Evolutionary conservation across 2,113 vertebrate species (phyloP).

Genomic region (Otus sunia): DNA sequence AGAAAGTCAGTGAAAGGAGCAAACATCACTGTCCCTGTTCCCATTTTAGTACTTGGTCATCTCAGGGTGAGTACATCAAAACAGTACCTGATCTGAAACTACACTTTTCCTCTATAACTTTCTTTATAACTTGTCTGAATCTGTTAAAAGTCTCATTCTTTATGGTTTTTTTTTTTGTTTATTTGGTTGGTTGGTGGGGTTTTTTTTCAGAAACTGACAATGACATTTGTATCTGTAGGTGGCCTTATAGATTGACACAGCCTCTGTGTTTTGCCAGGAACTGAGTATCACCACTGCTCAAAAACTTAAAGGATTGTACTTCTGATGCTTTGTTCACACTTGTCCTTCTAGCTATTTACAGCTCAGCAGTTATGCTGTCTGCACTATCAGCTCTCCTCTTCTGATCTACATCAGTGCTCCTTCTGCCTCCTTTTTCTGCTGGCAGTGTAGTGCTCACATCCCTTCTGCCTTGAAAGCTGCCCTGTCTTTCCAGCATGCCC

Average conservation of each 20-base stretch:
- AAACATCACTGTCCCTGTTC: not conserved
- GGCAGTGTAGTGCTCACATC: not conserved
- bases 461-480: not conserved
- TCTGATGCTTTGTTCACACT: not conserved
- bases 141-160: not conserved
- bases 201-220: not conserved
- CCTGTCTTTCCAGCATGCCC: not conserved
- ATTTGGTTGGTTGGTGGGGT: not conserved
- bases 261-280: not conserved
- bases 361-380: not conserved
- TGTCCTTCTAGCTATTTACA: slow-evolving; percentile 38
- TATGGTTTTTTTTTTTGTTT: not conserved
- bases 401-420: not conserved
- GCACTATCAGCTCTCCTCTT: not conserved
- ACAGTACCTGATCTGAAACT: not conserved
- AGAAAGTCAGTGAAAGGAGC: not conserved
- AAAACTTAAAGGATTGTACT: not conserved
- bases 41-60: not conserved
- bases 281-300: not conserved
- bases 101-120: not conserved
- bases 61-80: not conserved
- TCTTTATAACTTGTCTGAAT: not conserved
- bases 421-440: not conserved
- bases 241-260: not conserved
- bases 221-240: not conserved